These are phyloP conservation scores for Eucidaris tribuloides DNA, from an alignment of 35 echinoderm and acorn worm genomes.

Conservation along the genomic window DNA sequence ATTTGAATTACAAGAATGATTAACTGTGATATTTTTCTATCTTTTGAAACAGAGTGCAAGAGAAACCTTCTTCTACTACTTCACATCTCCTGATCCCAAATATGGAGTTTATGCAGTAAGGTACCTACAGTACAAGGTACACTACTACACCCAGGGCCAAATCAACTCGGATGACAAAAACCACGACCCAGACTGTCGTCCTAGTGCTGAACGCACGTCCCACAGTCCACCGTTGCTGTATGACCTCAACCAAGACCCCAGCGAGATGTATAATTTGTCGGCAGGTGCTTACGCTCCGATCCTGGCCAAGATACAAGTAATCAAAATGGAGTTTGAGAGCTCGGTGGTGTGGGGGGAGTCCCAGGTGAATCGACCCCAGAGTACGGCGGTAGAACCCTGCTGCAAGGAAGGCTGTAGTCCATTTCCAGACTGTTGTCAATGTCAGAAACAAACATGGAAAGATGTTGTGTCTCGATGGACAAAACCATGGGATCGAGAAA, in stretches of 20 bases:
- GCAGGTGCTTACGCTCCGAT: conserved; percentile 6
- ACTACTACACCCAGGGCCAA: conserved; percentile 78
- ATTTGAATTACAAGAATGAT: too few relatives aligned
- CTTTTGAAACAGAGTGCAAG: conserved; percentile 87
- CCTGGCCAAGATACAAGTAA: conserved; percentile 43
- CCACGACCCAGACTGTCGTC: conserved; percentile 84
- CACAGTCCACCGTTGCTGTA: conserved; percentile 82
- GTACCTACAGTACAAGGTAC: conserved; percentile 95
- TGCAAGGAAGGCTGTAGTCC: conserved; percentile 83
- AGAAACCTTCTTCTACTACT: conserved; percentile 85
- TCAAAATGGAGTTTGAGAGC: conserved; percentile 61
- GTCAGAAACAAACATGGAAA: too few relatives aligned
- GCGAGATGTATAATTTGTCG: conserved; percentile 78
- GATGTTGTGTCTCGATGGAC: too few relatives aligned
- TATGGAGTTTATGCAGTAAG: conserved; percentile 77
- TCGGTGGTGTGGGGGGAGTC: conserved; percentile 63
- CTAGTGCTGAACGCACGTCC: conserved; percentile 16
- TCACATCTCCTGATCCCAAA: conserved; percentile 41
- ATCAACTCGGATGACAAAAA: conserved; percentile 58
- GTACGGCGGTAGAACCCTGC: conserved; percentile 70
- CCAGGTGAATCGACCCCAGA: conserved; percentile 22
- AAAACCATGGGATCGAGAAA: too few relatives aligned
- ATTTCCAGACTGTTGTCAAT: conserved; percentile 83
- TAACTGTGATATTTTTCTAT: too few relatives aligned
- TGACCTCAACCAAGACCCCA: conserved; percentile 76